Conservation (phyloP, 2,797 vertebrate genomes). For the Typhlichthys subterraneus region DNA sequence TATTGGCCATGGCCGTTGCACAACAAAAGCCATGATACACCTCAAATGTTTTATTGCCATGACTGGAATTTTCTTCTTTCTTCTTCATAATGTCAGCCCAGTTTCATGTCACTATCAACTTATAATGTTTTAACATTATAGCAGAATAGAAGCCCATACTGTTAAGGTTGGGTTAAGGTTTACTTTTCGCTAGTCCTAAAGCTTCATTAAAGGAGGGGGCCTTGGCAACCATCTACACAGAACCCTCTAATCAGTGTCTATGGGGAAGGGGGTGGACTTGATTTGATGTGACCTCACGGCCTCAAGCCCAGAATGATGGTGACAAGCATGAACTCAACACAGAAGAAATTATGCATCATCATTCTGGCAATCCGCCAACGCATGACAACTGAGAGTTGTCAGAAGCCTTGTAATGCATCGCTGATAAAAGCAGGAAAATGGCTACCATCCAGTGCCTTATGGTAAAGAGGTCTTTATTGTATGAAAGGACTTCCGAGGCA, state of each 20-base stretch:
- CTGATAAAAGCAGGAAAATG: constrained; percentile 42
- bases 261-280: constrained; percentile 7
- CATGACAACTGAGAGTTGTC: constrained; percentile 42
- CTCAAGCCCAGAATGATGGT: constrained; percentile 38
- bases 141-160: no score
- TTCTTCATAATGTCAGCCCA: constrained; percentile 7
- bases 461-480: constrained; percentile 22
- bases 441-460: constrained; percentile 31
- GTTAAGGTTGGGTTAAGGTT: not conserved
- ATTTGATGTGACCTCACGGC: constrained; percentile 55
- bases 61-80: constrained; percentile 51
- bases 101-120: not conserved
- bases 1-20: constrained; percentile 21
- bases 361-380: constrained; percentile 31
- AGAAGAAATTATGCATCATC: constrained; percentile 58
- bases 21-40: constrained; percentile 34
- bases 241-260: constrained; percentile 36
- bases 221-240: constrained; percentile 4
- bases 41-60: constrained; percentile 39
- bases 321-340: constrained; percentile 61
- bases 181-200: not conserved
- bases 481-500: constrained; percentile 5
- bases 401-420: constrained; percentile 40
- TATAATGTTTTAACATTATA: no score
- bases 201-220: constrained; percentile 7